phyloP scores from a whole-genome alignment of 2,113 vertebrate species.

The Indicator maculatus region DNA sequence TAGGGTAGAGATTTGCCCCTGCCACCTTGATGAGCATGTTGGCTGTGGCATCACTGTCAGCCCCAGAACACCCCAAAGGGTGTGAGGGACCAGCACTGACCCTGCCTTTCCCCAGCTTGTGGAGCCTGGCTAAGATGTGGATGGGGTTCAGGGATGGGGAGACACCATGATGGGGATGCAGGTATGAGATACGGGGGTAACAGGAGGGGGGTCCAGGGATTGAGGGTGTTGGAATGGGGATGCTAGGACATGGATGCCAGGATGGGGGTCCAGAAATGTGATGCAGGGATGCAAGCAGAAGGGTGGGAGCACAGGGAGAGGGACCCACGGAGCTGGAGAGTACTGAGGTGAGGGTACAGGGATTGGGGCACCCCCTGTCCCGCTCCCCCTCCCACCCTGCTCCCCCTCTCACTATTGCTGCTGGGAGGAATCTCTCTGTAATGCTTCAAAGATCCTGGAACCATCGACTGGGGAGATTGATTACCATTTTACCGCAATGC shows the following conservation, averaged over 20 bases:
- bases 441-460: conserved; percentile 36
- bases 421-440: conserved; percentile 23
- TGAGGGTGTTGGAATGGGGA: not conserved
- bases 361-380: not conserved
- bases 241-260: not conserved
- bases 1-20: not conserved
- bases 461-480: conserved; percentile 71
- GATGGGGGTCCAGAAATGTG: not conserved
- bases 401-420: not conserved
- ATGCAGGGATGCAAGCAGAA: not conserved
- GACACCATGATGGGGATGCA: not conserved
- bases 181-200: too few species aligned
- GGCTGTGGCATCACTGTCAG: not conserved
- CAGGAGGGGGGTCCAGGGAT: not conserved
- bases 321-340: not conserved
- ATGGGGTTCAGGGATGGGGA: too few species aligned
- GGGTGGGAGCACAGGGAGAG: not conserved
- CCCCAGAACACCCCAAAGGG: not conserved
- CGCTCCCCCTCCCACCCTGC: too few species aligned
- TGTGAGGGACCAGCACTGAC: not conserved
- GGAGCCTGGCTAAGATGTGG: not conserved
- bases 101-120: not conserved
- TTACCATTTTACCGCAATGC: conserved; percentile 72
- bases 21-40: rapidly evolving
- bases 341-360: not conserved